Evolutionary conservation across 1,140 invertebrate genomes (phyloP).

Genomic region (Platorchestia sp.): DNA sequence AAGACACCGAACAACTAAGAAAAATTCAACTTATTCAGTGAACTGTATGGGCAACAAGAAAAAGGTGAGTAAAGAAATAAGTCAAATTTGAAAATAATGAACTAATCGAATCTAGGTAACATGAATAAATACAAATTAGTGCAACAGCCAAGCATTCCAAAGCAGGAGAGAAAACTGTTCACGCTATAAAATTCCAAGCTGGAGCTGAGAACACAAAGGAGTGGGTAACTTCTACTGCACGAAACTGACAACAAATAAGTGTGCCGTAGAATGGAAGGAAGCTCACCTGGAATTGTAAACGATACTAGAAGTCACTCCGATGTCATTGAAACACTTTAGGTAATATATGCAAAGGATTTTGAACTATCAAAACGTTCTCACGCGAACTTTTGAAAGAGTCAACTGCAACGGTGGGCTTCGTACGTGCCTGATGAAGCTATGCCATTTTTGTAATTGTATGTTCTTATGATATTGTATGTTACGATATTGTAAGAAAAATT

Average conservation of each 20-base stretch:
- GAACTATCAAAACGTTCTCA: too few relatives aligned
- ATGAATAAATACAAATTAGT: background rate
- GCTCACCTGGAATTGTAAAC: background rate
- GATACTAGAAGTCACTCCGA: background rate
- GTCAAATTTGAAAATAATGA: background rate
- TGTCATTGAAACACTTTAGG: background rate
- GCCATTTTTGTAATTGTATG: too few relatives aligned
- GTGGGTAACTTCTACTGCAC: background rate
- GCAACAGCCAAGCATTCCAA: background rate
- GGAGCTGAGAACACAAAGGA: background rate
- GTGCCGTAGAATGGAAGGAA: background rate
- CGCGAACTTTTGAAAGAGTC: too few relatives aligned
- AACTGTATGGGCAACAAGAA: background rate
- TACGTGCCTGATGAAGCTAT: too few relatives aligned
- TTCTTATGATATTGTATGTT: too few relatives aligned
- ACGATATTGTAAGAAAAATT: too few relatives aligned
- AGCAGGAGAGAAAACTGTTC: background rate
- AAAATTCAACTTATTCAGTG: background rate
- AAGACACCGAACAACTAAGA: background rate
- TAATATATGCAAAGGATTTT: too few relatives aligned
- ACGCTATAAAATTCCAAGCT: background rate
- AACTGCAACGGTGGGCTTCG: too few relatives aligned
- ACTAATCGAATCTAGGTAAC: background rate
- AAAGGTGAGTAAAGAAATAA: background rate
- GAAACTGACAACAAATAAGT: background rate